A percentile compares a stretch with the other conserved stretches of the same genome.
Evolutionary conservation across 2,797 vertebrate genomes (phyloP).

Genomic region (Diglossa cyanea): DNA sequence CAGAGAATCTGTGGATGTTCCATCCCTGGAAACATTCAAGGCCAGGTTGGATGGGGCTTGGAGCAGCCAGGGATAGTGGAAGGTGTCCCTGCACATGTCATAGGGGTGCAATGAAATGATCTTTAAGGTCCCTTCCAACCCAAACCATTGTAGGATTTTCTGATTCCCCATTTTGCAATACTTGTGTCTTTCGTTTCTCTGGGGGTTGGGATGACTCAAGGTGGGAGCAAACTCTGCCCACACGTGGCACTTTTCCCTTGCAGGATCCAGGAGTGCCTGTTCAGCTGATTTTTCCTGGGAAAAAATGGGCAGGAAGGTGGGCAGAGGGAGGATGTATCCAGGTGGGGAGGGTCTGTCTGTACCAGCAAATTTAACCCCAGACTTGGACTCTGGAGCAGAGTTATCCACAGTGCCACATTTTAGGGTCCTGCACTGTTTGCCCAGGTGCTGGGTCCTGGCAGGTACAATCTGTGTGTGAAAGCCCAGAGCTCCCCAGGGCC

Average conservation of each 20-base stretch:
- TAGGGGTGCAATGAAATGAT: fast-evolving
- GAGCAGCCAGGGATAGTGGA: neutral
- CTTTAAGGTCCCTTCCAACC: neutral
- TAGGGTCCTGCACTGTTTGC: neutral
- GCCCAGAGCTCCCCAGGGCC: neutral
- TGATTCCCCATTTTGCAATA: neutral
- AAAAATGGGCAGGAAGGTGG: neutral
- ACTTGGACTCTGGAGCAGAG: neutral
- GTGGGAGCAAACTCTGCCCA: neutral
- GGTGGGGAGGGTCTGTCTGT: neutral
- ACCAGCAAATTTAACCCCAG: neutral
- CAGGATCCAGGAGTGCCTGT: fast-evolving
- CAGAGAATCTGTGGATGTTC: neutral
- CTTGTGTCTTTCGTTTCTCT: neutral
- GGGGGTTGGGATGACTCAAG: neutral
- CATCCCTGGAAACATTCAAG: neutral
- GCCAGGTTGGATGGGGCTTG: fast-evolving
- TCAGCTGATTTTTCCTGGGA: neutral
- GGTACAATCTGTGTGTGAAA: neutral
- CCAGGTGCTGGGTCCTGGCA: neutral
- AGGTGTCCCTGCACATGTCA: neutral
- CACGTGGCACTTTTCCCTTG: neutral
- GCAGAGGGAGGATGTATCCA: neutral
- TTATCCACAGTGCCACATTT: neutral
- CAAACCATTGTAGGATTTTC: neutral